These are phyloP conservation scores for Sialis lutaria DNA, from an alignment of 2,888 invertebrate genomes.

Conservation along the genomic window DNA sequence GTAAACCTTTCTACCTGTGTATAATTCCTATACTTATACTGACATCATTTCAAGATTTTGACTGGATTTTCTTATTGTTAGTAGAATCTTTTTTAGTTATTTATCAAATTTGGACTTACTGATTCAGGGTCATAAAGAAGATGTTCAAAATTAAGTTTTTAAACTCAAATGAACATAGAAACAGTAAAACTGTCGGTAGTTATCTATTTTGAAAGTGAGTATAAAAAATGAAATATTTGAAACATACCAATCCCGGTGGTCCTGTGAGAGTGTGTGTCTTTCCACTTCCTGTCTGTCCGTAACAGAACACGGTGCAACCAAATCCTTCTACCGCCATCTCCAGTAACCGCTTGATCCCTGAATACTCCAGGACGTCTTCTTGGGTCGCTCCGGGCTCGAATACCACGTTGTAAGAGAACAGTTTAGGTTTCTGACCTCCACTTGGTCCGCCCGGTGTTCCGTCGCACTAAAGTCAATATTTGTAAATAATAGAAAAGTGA, in stretches of 20 bases:
- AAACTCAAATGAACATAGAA: not conserved
- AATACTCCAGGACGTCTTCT: constrained; percentile 75
- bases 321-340: constrained; percentile 93
- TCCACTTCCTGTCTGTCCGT: constrained; percentile 92
- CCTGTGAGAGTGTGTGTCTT: constrained; percentile 93
- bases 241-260: constrained; percentile 62
- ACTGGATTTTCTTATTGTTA: too few relatives aligned
- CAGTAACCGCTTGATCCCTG: constrained; percentile 74
- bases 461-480: constrained; percentile 24
- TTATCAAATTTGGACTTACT: too few relatives aligned
- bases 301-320: constrained; percentile 86
- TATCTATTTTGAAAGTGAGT: not conserved
- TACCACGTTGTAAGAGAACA: constrained; percentile 90
- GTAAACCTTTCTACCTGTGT: too few relatives aligned
- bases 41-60: too few relatives aligned
- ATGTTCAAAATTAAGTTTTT: not conserved
- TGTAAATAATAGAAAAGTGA: too few relatives aligned
- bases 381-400: constrained; percentile 82
- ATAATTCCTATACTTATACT: too few relatives aligned
- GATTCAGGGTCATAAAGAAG: constrained; percentile 1
- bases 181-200: not conserved
- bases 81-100: too few relatives aligned
- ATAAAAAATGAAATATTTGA: not conserved
- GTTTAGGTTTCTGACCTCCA: constrained; percentile 53
- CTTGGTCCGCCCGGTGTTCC: constrained; percentile 28